Evolutionary conservation across 1,140 invertebrate genomes (phyloP).

Genomic region (Zaprionus inermis): DNA sequence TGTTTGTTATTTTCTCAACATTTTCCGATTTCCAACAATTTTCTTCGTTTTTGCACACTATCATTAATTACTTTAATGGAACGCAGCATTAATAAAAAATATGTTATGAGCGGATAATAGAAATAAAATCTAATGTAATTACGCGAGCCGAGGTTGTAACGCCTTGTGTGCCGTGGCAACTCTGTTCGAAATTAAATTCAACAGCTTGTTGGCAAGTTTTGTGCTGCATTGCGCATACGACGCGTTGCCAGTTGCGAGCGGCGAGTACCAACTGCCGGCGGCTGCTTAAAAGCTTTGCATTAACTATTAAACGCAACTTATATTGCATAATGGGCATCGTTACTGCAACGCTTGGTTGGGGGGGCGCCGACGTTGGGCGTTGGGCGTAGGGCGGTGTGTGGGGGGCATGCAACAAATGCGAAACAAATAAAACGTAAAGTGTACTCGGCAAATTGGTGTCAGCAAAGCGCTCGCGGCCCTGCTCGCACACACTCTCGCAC

Average conservation of each 20-base stretch:
- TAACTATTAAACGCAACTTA: slow-evolving; percentile 79
- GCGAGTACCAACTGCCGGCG: slow-evolving; percentile 48
- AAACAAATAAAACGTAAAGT: slow-evolving; percentile 63
- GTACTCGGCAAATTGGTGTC: slow-evolving; percentile 62
- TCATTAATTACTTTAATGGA: slow-evolving; percentile 70
- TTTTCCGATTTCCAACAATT: background rate
- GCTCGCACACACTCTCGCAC: background rate
- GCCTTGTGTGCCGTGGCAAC: slow-evolving; percentile 33
- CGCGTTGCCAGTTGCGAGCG: slow-evolving; percentile 18
- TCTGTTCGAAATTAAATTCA: slow-evolving; percentile 64
- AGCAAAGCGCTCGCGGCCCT: slow-evolving; percentile 52
- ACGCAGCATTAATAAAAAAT: slow-evolving; percentile 71
- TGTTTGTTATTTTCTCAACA: background rate
- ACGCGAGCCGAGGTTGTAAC: slow-evolving; percentile 60
- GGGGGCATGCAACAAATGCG: slow-evolving; percentile 41
- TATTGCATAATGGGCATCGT: slow-evolving; percentile 69
- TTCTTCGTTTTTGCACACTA: slow-evolving; percentile 18
- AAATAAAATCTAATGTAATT: slow-evolving; percentile 80
- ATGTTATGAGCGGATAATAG: slow-evolving; percentile 73
- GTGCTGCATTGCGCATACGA: slow-evolving; percentile 52
- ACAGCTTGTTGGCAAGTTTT: slow-evolving; percentile 40
- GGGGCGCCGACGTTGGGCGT: background rate
- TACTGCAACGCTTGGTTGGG: slow-evolving; percentile 30
- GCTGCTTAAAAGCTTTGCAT: slow-evolving; percentile 79
- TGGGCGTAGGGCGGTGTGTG: background rate